A percentile compares a stretch with the other conserved stretches of the same genome.
Conservation (phyloP, 2,113 vertebrate species). For the Herpetotheres cachinnans region DNA sequence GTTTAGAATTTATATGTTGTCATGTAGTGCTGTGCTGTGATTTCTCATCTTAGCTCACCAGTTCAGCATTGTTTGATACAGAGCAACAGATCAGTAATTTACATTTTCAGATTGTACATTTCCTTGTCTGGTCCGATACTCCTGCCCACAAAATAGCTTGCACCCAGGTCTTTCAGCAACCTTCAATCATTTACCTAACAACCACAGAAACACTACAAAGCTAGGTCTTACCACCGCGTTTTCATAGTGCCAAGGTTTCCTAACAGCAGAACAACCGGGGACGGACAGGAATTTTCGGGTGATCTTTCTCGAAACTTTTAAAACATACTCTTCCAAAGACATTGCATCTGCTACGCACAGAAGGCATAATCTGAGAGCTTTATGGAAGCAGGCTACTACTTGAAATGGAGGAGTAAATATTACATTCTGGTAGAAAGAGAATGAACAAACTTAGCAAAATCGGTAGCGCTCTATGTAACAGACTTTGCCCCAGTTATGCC, state of each 20-base stretch:
- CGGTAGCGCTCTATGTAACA: not conserved
- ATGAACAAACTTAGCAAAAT: not conserved
- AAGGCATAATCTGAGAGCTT: not conserved
- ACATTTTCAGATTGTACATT: not conserved
- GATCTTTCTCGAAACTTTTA: not conserved
- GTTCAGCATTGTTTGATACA: not conserved
- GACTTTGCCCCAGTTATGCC: not conserved
- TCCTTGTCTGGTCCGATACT: not conserved
- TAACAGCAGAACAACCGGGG: not conserved
- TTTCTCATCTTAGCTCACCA: not conserved
- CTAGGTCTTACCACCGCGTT: not conserved
- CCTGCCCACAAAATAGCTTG: not conserved
- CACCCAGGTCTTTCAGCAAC: not conserved
- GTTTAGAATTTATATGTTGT: not conserved
- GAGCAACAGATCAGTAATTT: not conserved
- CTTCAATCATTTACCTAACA: not conserved
- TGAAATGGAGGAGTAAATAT: not conserved
- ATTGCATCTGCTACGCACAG: not conserved
- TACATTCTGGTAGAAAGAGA: not conserved
- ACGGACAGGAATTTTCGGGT: not conserved
- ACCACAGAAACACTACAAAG: not conserved
- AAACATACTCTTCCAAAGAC: not conserved
- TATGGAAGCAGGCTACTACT: not conserved
- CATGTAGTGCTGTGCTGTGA: not conserved
- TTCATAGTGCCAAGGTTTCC: not conserved